Evolutionary conservation across 2,888 invertebrate genomes (phyloP).

Genomic region (Mythimna ferrago): DNA sequence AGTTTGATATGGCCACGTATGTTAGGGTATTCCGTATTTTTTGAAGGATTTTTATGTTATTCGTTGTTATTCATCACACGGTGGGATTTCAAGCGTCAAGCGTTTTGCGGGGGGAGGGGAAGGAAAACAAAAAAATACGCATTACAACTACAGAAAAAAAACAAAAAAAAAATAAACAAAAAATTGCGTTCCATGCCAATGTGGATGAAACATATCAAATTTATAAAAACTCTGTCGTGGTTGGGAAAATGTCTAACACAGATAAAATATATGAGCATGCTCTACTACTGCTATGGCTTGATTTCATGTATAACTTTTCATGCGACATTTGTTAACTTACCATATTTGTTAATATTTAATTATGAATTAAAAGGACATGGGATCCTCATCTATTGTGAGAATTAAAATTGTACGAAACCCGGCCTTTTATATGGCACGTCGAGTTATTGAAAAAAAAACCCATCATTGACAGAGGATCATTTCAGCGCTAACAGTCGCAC

Average conservation of each 20-base stretch:
- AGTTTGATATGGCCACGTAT: slow-evolving; percentile 50
- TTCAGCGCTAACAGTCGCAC: too few species aligned
- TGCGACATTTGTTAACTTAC: slow-evolving; percentile 75
- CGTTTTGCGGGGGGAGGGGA: slow-evolving; percentile 86
- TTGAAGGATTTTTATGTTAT: slow-evolving; percentile 69
- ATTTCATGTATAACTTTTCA: slow-evolving; percentile 66
- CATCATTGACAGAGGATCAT: neutral
- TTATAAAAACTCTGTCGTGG: slow-evolving; percentile 77
- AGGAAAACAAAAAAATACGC: slow-evolving; percentile 89
- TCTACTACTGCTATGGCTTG: slow-evolving; percentile 88
- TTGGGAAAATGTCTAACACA: slow-evolving; percentile 91
- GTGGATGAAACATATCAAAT: slow-evolving; percentile 54
- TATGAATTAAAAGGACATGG: slow-evolving; percentile 70
- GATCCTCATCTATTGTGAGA: neutral
- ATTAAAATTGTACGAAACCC: neutral
- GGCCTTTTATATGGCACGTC: neutral
- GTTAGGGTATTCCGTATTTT: slow-evolving; percentile 61
- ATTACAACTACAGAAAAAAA: slow-evolving; percentile 90
- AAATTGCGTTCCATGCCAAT: slow-evolving; percentile 53
- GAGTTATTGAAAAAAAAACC: neutral
- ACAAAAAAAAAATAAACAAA: slow-evolving; percentile 71
- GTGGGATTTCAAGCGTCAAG: slow-evolving; percentile 90
- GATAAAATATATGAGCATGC: slow-evolving; percentile 79
- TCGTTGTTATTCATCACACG: slow-evolving; percentile 86
- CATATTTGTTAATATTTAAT: slow-evolving; percentile 54